Percentiles rank a stretch among this genome's conserved stretches.
phyloP scores from a whole-genome alignment of 1,140 invertebrate genomes.

The Galendromus occidentalis region DNA sequence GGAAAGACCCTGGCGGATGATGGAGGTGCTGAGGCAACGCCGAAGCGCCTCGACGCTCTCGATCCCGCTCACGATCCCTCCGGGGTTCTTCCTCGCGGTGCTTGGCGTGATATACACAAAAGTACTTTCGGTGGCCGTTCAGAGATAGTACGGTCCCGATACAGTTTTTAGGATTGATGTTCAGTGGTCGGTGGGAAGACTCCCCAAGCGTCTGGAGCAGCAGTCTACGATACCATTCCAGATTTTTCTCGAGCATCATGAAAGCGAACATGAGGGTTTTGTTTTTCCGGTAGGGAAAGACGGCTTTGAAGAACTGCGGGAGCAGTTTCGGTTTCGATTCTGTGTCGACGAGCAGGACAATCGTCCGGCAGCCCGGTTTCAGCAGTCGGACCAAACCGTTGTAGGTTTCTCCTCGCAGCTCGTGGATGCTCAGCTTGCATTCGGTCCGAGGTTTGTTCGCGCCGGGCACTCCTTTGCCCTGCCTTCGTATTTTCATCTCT shows the following conservation, averaged over 20 bases:
- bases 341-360: conserved; percentile 68
- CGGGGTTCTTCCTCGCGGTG: conserved; percentile 38
- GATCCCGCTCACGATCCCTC: conserved; percentile 5
- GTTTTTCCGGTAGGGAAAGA: conserved; percentile 72
- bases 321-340: conserved; percentile 65
- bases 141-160: conserved; percentile 86
- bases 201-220: conserved; percentile 61
- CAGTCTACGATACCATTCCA: conserved; percentile 74
- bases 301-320: conserved; percentile 69
- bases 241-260: conserved; percentile 68
- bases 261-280: conserved; percentile 84
- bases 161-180: conserved; percentile 88
- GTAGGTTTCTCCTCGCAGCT: conserved; percentile 80
- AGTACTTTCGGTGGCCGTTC: conserved; percentile 88
- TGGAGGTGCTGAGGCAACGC: neutral
- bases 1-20: neutral
- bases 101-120: conserved; percentile 94
- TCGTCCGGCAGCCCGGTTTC: conserved; percentile 83
- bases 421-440: conserved; percentile 50
- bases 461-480: neutral
- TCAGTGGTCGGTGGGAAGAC: conserved; percentile 43
- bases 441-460: conserved; percentile 15
- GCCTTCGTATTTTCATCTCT: conserved; percentile 15
- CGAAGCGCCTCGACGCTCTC: neutral
- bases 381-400: conserved; percentile 75